Evolutionary conservation across 1,140 invertebrate species (phyloP), one percentile per base, ranked within the genome.

Genomic region (Drosophila persimilis): DNA sequence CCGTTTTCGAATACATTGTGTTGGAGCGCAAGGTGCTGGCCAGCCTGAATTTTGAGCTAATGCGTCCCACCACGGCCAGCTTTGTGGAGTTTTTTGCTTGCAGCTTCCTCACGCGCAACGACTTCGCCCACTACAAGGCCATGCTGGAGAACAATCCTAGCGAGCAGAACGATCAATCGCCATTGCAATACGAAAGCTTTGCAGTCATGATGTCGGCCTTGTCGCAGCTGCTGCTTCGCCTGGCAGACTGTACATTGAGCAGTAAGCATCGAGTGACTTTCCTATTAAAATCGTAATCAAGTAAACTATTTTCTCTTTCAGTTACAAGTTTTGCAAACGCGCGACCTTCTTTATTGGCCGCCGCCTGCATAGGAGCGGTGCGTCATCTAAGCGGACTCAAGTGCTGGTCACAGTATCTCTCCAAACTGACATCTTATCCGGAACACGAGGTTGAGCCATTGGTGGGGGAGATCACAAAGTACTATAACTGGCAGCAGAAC

Each of bases 71-170:
- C 0, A 79, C 64, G 0, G 78, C 65, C 24, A 83, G 61, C 44
- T 88, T 88, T 53, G 75, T 79, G 11, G 84, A 88, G 50, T 43
- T 83, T 3, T 66, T 88, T 9, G 46, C 78, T 5, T 76, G 72
- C 43, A 61, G 58, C 7, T 84, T 83, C 29, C 9, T 88, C 1
- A 89, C 75, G 22, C 67, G 17, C 17, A 50, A 39, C 5, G 83
- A 88, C 24, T 88, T 51, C 17, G 11, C 8, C 3, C 11, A 43
- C n/a, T 89, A 89, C 41, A 63, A 2, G n/a, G 22, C 60, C 1
- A 45, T 41, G 44, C 6, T 69, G 20, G 24, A 43, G 35, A 3
- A 39, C 35, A 3, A 0, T 13, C 11, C 11, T 13, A 41, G 17
- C 7, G 13, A 20, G 15, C n/a, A 43, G 2, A 15, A 2, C 9